A percentile compares a stretch with the other conserved stretches of the same genome.
Evolutionary conservation across 2,797 vertebrate genomes (phyloP).

Genomic region (Lithobates sylvaticus): DNA sequence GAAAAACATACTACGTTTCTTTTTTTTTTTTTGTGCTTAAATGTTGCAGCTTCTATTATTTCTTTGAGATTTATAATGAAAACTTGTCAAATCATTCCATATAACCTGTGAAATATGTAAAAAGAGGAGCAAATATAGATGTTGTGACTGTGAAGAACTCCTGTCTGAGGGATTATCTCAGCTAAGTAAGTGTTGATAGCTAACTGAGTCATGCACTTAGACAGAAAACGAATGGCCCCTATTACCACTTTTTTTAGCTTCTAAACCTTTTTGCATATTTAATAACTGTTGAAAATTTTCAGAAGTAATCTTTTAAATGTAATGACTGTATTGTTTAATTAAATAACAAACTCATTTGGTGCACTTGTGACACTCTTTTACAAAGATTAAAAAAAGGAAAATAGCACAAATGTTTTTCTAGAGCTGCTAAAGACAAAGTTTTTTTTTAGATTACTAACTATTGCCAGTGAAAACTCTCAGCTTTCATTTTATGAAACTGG

Average conservation of each 20-base stretch:
- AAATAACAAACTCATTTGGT: neutral
- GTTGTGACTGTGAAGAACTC: slow-evolving; percentile 36
- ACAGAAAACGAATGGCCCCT: neutral
- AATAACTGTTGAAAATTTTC: neutral
- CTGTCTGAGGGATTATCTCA: slow-evolving; percentile 46
- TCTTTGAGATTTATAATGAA: slow-evolving; percentile 19
- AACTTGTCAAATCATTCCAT: slow-evolving; percentile 23
- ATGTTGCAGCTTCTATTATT: slow-evolving; percentile 18
- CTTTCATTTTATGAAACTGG: too few species aligned
- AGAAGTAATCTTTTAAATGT: neutral
- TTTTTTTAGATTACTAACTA: too few species aligned
- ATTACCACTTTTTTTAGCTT: neutral
- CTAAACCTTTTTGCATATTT: neutral
- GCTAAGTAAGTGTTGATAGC: slow-evolving; percentile 50
- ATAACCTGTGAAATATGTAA: slow-evolving; percentile 44
- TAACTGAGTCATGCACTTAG: slow-evolving; percentile 22
- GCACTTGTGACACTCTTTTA: neutral
- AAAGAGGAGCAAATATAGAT: slow-evolving; percentile 41
- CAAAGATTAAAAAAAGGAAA: too few species aligned
- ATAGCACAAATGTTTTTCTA: too few species aligned
- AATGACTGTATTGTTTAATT: neutral
- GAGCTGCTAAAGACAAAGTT: too few species aligned
- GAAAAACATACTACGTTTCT: neutral
- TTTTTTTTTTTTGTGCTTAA: neutral
- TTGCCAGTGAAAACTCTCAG: too few species aligned